These are phyloP conservation scores for Cabera pusaria DNA, from an alignment of 2,888 invertebrate species.

Conservation along the genomic window DNA sequence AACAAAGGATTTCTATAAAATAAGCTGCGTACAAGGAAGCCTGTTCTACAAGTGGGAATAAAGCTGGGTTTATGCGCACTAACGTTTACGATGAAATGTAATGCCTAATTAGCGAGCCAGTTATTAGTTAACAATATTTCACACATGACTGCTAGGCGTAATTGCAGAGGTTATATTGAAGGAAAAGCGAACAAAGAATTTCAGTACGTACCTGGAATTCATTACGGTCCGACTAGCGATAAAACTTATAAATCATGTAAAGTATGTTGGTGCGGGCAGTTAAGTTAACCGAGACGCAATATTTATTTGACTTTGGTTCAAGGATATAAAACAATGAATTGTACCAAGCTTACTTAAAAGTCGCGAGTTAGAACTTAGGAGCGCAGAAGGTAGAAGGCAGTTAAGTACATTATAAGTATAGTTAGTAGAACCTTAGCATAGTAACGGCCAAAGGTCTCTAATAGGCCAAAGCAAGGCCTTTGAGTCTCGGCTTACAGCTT, in stretches of 20 bases:
- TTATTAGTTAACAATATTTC: slow-evolving; percentile 46
- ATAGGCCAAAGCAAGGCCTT: slow-evolving; percentile 31
- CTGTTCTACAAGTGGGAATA: slow-evolving; percentile 36
- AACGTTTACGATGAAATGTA: slow-evolving; percentile 43
- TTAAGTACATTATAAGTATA: neutral
- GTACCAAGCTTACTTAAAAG: no score
- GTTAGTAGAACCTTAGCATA: slow-evolving; percentile 1
- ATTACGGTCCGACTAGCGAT: slow-evolving; percentile 20
- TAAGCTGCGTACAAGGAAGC: slow-evolving; percentile 37
- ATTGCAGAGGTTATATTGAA: slow-evolving; percentile 33
- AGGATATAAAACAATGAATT: no score
- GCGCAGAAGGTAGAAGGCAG: no score
- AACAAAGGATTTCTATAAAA: slow-evolving; percentile 25
- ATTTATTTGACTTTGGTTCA: no score
- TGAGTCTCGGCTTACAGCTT: slow-evolving; percentile 25
- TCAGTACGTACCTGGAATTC: slow-evolving; percentile 15
- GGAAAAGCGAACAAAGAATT: slow-evolving; percentile 20
- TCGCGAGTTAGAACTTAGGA: no score
- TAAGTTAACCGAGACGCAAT: no score
- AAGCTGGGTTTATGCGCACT: slow-evolving; percentile 30
- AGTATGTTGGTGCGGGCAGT: no score
- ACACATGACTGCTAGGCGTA: slow-evolving; percentile 41
- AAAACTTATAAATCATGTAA: slow-evolving; percentile 22
- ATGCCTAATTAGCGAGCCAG: slow-evolving; percentile 43
- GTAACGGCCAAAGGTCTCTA: slow-evolving; percentile 13